Conservation (phyloP, 2,888 invertebrate species). For the Pachliopta kotzebuea region DNA sequence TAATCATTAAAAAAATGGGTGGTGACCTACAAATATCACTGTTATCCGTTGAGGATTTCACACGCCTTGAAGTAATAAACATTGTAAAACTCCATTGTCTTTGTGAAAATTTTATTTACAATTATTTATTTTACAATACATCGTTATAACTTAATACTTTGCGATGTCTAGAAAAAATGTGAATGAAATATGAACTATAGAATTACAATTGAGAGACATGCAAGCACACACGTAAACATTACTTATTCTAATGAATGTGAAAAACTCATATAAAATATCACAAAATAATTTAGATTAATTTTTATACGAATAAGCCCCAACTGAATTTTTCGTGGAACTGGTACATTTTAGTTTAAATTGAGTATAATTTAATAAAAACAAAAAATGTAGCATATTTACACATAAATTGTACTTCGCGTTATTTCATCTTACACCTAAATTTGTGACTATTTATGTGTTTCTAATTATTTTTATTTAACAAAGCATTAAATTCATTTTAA, state of each 20-base stretch:
- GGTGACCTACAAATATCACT: background rate
- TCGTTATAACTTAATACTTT: constrained; percentile 54
- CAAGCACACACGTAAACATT: constrained; percentile 22
- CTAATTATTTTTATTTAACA: background rate
- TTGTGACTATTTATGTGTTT: constrained; percentile 28
- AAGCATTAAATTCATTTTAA: background rate
- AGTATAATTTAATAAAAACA: constrained; percentile 31
- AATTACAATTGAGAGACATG: constrained; percentile 12
- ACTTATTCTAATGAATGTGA: constrained; percentile 43
- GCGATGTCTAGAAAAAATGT: constrained; percentile 7
- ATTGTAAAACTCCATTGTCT: constrained; percentile 45
- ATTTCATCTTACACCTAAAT: constrained; percentile 26
- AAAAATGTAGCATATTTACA: constrained; percentile 30
- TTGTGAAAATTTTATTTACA: constrained; percentile 76
- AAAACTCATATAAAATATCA: constrained; percentile 69
- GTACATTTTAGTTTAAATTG: constrained; percentile 36
- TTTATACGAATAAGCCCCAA: constrained; percentile 60
- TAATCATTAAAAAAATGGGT: background rate
- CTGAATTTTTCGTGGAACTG: constrained; percentile 40
- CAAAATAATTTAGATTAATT: constrained; percentile 77
- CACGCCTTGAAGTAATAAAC: constrained; percentile 18
- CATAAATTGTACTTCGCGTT: constrained; percentile 28
- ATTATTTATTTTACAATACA: constrained; percentile 74
- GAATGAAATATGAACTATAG: constrained; percentile 13
- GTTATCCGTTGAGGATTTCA: constrained; percentile 4